Conservation (phyloP, 2,888 invertebrate genomes). For the Lydus trimaculatus region DNA sequence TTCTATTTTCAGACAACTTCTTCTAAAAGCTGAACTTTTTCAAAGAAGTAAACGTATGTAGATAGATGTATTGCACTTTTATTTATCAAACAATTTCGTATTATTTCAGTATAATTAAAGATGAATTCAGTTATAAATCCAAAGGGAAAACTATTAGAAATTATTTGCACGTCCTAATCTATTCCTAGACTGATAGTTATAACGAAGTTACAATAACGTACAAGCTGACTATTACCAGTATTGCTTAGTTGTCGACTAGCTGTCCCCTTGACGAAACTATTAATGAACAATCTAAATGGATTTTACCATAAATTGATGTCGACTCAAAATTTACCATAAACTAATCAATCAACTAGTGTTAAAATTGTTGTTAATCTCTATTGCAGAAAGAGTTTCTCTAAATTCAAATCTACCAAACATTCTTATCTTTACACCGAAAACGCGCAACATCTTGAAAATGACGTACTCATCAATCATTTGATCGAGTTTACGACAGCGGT, state of each 20-base stretch:
- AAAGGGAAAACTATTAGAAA: slow-evolving; percentile 16
- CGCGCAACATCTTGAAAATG: neutral
- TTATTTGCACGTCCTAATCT: slow-evolving; percentile 11
- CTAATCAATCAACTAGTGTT: neutral
- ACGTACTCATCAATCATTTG: slow-evolving; percentile 34
- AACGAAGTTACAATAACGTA: slow-evolving; percentile 32
- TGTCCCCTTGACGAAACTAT: slow-evolving; percentile 24
- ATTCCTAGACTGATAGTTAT: slow-evolving; percentile 24
- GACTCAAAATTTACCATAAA: neutral
- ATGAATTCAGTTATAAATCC: slow-evolving; percentile 7
- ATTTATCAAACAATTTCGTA: neutral
- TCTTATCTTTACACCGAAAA: neutral
- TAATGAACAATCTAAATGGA: slow-evolving; percentile 28
- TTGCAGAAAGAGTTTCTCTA: neutral
- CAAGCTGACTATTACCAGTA: slow-evolving; percentile 29
- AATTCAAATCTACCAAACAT: slow-evolving; percentile 3
- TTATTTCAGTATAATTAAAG: neutral
- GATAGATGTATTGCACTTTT: neutral
- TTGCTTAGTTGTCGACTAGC: slow-evolving; percentile 26
- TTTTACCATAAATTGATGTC: slow-evolving; percentile 6
- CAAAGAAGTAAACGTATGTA: neutral
- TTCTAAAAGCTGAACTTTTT: neutral
- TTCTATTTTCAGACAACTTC: neutral
- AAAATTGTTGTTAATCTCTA: neutral
- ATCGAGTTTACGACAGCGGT: slow-evolving; percentile 10